phyloP scores from a whole-genome alignment of 2,797 vertebrate species.

The Cossypha heuglini region DNA sequence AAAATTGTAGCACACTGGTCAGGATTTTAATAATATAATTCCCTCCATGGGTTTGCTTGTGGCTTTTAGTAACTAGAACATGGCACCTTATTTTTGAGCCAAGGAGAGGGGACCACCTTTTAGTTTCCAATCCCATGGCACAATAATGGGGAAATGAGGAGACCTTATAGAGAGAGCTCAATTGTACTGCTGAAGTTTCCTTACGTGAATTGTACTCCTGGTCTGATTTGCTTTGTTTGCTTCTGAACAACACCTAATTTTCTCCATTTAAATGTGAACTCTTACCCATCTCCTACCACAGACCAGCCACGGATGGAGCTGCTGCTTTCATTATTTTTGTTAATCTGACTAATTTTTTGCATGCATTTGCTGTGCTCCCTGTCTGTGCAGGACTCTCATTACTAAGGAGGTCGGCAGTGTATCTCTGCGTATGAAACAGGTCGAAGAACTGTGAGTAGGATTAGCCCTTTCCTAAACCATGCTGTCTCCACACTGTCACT shows the following conservation, averaged over 20 bases:
- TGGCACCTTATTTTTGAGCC: background rate
- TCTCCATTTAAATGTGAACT: conserved; percentile 42
- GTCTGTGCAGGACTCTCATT: conserved; percentile 87
- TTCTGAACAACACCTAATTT: conserved; percentile 40
- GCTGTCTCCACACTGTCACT: conserved; percentile 58
- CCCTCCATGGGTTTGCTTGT: background rate
- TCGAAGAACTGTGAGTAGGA: conserved; percentile 99
- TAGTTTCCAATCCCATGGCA: background rate
- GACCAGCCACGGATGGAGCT: conserved; percentile 51
- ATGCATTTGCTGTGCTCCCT: conserved; percentile 83
- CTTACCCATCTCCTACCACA: conserved; percentile 27
- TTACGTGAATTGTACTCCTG: background rate
- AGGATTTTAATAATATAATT: background rate
- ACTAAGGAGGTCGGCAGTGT: conserved; percentile 99
- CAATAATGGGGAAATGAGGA: background rate
- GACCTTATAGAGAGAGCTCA: conserved; percentile 14
- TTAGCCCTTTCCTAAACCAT: conserved; percentile 62
- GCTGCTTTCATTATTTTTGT: conserved; percentile 62
- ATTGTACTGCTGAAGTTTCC: conserved; percentile 47
- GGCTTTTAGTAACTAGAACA: background rate
- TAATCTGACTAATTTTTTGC: conserved; percentile 83
- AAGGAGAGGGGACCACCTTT: background rate
- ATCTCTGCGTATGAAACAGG: conserved; percentile 99
- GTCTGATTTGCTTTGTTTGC: conserved; percentile 47
- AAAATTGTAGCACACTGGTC: background rate